These are phyloP conservation scores for Dendrolimus houi DNA, from an alignment of 2,888 invertebrate genomes.

Conservation along the genomic window DNA sequence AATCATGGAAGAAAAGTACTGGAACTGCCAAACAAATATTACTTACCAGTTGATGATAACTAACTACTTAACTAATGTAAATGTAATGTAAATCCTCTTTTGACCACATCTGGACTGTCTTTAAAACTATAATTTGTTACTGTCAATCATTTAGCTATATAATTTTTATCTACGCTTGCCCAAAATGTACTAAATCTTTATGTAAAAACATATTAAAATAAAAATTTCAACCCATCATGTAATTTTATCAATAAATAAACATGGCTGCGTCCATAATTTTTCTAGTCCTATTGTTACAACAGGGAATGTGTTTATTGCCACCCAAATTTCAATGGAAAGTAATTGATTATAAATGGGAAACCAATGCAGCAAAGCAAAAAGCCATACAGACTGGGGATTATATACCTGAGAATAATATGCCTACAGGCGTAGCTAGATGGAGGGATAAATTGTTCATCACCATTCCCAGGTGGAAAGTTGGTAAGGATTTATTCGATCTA, in stretches of 20 bases:
- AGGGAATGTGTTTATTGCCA: constrained; percentile 29
- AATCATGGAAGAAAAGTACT: too few species aligned
- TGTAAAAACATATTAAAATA: too few species aligned
- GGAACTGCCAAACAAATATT: too few species aligned
- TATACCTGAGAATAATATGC: constrained; percentile 79
- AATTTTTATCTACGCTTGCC: too few species aligned
- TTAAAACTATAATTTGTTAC: too few species aligned
- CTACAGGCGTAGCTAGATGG: constrained; percentile 82
- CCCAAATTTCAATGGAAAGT: constrained; percentile 77
- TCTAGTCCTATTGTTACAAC: constrained; percentile 12
- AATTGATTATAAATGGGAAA: constrained; percentile 79
- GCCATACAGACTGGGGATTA: constrained; percentile 75
- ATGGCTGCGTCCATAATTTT: constrained; percentile 12
- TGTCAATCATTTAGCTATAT: too few species aligned
- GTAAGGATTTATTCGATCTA: constrained; percentile 46
- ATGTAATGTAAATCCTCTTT: too few species aligned
- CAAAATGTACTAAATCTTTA: too few species aligned
- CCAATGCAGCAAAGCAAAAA: constrained; percentile 49
- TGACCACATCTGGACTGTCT: too few species aligned
- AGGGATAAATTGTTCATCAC: constrained; percentile 80
- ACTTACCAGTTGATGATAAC: too few species aligned
- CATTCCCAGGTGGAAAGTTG: constrained; percentile 80
- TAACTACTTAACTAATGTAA: too few species aligned
- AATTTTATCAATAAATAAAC: background rate
- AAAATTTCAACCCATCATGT: too few species aligned